Conservation (phyloP, 2,113 vertebrate species). For the Clupea harengus region DNA sequence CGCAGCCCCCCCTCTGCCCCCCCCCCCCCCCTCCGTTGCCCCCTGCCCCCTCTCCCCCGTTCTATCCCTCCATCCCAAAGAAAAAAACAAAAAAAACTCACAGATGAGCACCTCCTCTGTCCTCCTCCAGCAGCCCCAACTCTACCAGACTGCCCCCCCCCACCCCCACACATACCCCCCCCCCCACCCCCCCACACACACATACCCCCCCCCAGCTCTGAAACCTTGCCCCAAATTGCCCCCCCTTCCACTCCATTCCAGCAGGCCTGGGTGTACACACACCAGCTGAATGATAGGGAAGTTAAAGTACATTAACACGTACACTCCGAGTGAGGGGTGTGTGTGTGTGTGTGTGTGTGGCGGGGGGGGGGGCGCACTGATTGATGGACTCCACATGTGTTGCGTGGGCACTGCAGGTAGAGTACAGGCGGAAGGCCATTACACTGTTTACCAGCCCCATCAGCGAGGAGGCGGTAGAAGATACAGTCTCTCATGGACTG, state of each 20-base stretch:
- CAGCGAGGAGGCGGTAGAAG: not conserved
- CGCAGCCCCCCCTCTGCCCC: not conserved
- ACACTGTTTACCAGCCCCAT: not conserved
- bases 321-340: constrained; percentile 31
- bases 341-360: not conserved
- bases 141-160: not conserved
- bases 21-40: not conserved
- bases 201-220: not conserved
- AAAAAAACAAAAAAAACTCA: too few species aligned
- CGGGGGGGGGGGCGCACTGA: not conserved
- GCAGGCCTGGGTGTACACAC: not conserved
- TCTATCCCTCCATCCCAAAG: constrained; percentile 25
- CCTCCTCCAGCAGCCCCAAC: constrained; percentile 5
- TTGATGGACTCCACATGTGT: too few species aligned
- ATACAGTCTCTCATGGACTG: not conserved
- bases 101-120: too few species aligned
- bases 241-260: not conserved
- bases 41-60: not conserved
- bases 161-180: not conserved
- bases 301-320: constrained; percentile 60
- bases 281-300: constrained; percentile 51
- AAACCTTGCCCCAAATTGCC: too few species aligned
- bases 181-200: not conserved
- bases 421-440: too few species aligned
- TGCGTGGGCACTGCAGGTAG: too few species aligned